Base-by-base conservation (phyloP, 2,113 vertebrate species). In the Peromyscus californicus region DNA sequence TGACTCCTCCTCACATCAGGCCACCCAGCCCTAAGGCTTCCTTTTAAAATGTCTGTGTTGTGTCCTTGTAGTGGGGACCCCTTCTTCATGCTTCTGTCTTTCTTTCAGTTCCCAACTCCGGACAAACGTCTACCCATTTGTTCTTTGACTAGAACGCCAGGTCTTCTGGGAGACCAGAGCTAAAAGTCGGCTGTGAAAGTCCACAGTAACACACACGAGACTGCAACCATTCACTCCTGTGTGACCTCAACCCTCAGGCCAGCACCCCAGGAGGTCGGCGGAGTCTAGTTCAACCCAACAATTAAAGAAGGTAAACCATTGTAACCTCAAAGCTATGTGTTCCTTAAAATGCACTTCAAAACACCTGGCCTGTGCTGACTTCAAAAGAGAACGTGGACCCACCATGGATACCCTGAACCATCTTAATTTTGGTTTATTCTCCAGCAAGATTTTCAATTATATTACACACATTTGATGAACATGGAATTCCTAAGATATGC, bases 391-490 rank as follows among this genome's bases (percentile, higher is more conserved):
- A 48, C 0, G 33, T 33, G 42, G 93, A 57, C 7, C 74, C 39
- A 78, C 15, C 29, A 36, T 0, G 3, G 42, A n/a, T 91, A 79
- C 59, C 74, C 42, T 22, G 15, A 45, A 65, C 45, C 79, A 76
- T 72, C 48, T 86, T 45, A 48, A 54, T 57, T n/a, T 48, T 76
- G 61, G 51, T 39, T 97, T 39, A 36, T 63, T 85, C 85, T 93
- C 86, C 63, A 79, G 39, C n/a, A 95, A 96, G 72, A 88, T 54
- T 67, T 94, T 88, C 12, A 61, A 70, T 79, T 83, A 63, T 78
- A 5, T 82, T 94, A 74, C 1, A 72, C 13, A 61, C 33, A 88
- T 70, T 45, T 88, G 33, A 54, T n/a, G 75, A 76, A 74, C 54
- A 75, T 17, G 31, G 76, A 95, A 94, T 90, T 93, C 42, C 72